Evolutionary conservation across 1,140 invertebrate species (phyloP), one percentile per base, ranked within the genome.

Genomic region (Drosophila sucinea): DNA sequence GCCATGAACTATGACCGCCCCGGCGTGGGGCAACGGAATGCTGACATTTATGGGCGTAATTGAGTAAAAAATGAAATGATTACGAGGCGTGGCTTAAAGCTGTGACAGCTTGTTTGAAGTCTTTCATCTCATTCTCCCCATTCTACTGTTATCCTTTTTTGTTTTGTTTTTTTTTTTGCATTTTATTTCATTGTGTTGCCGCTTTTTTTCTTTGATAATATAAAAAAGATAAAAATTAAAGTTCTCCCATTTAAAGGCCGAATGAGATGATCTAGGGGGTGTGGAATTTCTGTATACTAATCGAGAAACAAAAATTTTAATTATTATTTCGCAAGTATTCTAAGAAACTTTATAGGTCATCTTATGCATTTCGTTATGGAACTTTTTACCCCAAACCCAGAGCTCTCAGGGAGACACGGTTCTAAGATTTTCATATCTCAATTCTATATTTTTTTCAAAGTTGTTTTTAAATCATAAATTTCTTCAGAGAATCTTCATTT

Each of bases 21-120:
- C 32, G 40, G 54, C 17, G 17, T 0, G 17, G 17, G 17, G 17
- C 0, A 17, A 17, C 62, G 57, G 56, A 60, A 41, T 35, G 40
- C 68, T 83, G 77, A 70, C 77, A 80, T 70, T 79, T 79, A 83
- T 79, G 69, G 69, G 60, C 69, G 68, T 79, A 82, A 82, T 82
- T 82, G 79, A 75, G 79, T 82, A 82, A 82, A 58, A 72, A 71
- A 51, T 73, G 58, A 77, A 82, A 78, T 67, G 79, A 81, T 75
- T 76, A 72, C 30, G 23, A 27, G 69, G 63, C 76, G 40, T 67
- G 76, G 72, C 58, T 66, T 58, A 62, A 57, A 57, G 40, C 47
- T 27, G 65, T 27, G 58, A 51, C 67, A 75, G 44, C 44, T 67
- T 57, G 67, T 67, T 71, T 64, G 62, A 67, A 41, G 29, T 67